A percentile compares a stretch with the other conserved stretches of the same genome.
Evolutionary conservation across 1,140 invertebrate species (phyloP).

Genomic region (Drosophila navojoa): DNA sequence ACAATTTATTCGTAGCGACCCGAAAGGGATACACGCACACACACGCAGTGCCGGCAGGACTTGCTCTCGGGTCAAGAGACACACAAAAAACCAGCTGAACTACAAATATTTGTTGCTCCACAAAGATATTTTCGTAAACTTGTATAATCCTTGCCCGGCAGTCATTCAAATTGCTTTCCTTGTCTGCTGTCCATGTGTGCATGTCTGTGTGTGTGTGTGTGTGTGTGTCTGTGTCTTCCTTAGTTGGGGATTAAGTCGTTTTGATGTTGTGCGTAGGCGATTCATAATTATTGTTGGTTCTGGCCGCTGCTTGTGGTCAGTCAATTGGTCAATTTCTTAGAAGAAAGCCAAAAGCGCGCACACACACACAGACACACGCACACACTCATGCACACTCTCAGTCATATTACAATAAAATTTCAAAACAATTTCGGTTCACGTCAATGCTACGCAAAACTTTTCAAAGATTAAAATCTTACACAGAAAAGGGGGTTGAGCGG

Average conservation of each 20-base stretch:
- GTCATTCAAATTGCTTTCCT: slow-evolving; percentile 57
- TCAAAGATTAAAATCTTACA: slow-evolving; percentile 38
- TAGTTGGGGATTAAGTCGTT: slow-evolving; percentile 73
- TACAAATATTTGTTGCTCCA: slow-evolving; percentile 69
- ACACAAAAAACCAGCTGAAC: slow-evolving; percentile 54
- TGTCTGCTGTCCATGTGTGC: slow-evolving; percentile 5
- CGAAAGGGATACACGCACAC: neutral
- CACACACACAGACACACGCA: neutral
- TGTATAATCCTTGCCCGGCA: slow-evolving; percentile 68
- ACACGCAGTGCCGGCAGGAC: neutral
- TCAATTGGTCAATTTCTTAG: slow-evolving; percentile 81
- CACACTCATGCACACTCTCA: slow-evolving; percentile 4
- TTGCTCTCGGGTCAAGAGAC: slow-evolving; percentile 21
- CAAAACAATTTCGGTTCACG: slow-evolving; percentile 27
- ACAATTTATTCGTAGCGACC: slow-evolving; percentile 71
- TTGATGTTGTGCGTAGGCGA: slow-evolving; percentile 65
- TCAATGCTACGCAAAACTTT: slow-evolving; percentile 38
- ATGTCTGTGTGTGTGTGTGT: slow-evolving; percentile 21
- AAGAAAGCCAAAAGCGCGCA: slow-evolving; percentile 56
- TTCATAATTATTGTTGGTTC: slow-evolving; percentile 52
- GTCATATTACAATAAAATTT: slow-evolving; percentile 22
- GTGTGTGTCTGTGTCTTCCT: slow-evolving; percentile 22
- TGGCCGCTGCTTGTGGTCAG: slow-evolving; percentile 70
- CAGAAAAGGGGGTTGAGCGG: neutral
- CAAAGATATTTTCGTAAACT: slow-evolving; percentile 51